These are phyloP conservation scores for Cheilosia vernalis DNA, from an alignment of 2,888 invertebrate genomes.

Conservation along the genomic window DNA sequence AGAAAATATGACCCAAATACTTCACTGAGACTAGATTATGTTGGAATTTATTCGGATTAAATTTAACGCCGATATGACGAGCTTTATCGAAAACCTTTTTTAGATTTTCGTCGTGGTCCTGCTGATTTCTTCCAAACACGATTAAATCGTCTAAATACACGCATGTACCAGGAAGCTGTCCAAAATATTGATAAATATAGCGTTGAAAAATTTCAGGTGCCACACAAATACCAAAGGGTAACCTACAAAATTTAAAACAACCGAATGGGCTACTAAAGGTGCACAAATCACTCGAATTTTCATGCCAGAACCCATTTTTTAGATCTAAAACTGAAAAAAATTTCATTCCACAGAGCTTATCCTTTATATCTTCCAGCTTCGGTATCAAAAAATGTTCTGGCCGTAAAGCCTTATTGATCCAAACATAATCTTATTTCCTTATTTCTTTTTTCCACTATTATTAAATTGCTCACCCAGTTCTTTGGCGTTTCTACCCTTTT, in stretches of 20 bases:
- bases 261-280: slow-evolving; percentile 19
- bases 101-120: slow-evolving; percentile 18
- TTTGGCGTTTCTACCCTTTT: slow-evolving; percentile 14
- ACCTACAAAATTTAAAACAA: slow-evolving; percentile 11
- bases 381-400: slow-evolving; percentile 14
- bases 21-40: slow-evolving; percentile 1
- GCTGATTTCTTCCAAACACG: slow-evolving; percentile 8
- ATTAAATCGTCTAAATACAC: slow-evolving; percentile 30
- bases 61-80: slow-evolving; percentile 3
- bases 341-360: slow-evolving; percentile 14
- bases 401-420: slow-evolving; percentile 15
- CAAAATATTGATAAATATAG: slow-evolving; percentile 27
- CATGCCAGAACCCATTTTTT: no score
- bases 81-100: slow-evolving; percentile 8
- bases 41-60: slow-evolving; percentile 12
- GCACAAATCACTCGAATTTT: slow-evolving; percentile 10
- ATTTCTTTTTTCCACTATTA: slow-evolving; percentile 22
- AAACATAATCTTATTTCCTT: slow-evolving; percentile 11
- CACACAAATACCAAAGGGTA: slow-evolving; percentile 11
- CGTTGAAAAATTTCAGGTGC: slow-evolving; percentile 22
- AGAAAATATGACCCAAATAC: slow-evolving; percentile 11
- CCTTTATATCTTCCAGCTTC: slow-evolving; percentile 8
- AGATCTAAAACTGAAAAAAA: no score
- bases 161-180: not conserved
- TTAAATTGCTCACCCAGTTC: slow-evolving; percentile 16